Evolutionary conservation across 2,113 vertebrate genomes (phyloP), one percentile per base, ranked within the genome.

Genomic region (Cochlearius cochlearius): DNA sequence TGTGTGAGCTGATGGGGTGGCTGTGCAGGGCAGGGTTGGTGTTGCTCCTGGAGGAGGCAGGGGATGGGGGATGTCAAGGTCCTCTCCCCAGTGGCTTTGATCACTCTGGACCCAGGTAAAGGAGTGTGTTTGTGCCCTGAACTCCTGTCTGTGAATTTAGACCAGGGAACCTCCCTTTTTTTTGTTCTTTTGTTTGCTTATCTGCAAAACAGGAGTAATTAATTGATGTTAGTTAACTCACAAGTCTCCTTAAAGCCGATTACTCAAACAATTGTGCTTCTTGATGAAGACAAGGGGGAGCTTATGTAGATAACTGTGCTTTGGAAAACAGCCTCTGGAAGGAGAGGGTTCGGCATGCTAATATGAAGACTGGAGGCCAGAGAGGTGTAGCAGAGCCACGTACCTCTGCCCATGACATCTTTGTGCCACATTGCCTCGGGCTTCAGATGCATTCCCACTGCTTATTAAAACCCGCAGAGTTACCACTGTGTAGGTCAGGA

Each of bases 181-280:
- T 15, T 45, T 45, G 20, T 74, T 75, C n/a, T 72, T 95, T 76
- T 88, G 38, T 84, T 95, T 86, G 25, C 59, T 89, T 94, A 80
- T 91, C 55, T 94, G 59, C 22, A 71, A 84, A 96, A 89, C 59
- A 22, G 22, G 41, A 92, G 38, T 83, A 63, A 89, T 84, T 91
- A 95, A 86, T 95, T 94, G 53, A 56, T 90, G 66, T 38, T 94
- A 39, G 85, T 94, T 85, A 86, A 86, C 45, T 82, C 34, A 19
- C 12, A 30, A 78, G 45, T 77, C 60, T 62, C 20, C 53, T 83
- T 76, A 77, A 94, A 90, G 72, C 79, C 0, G 4, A 58, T 93
- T 86, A 88, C 53, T 88, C 55, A 69, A 90, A 85, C 56, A 68
- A 30, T 45, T 73, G 41, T 25, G 15, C 41, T 93, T 88, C 39